Conservation (phyloP, 1,140 invertebrate genomes). For the Magallana gigas region DNA sequence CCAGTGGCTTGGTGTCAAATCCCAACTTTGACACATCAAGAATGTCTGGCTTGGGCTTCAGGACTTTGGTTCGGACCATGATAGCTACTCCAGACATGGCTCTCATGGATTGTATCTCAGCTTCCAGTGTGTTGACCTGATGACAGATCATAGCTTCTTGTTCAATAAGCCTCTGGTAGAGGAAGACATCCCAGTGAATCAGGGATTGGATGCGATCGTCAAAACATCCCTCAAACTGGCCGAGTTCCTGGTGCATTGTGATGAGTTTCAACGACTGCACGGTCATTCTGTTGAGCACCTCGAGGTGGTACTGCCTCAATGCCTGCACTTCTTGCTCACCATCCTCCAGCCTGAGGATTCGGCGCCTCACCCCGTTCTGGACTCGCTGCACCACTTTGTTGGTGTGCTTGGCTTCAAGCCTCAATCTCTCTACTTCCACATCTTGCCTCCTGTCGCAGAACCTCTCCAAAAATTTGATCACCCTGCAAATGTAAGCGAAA, state of each 20-base stretch:
- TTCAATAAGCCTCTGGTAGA: neutral
- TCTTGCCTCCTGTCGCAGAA: neutral
- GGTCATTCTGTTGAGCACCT: neutral
- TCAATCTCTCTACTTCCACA: neutral
- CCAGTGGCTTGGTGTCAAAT: no score
- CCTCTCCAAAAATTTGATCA: neutral
- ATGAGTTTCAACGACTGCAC: neutral
- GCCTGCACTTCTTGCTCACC: neutral
- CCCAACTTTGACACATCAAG: no score
- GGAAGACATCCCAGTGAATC: neutral
- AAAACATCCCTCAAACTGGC: neutral
- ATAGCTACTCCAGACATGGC: neutral
- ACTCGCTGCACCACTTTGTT: neutral
- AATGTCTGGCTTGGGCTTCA: neutral
- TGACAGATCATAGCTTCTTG: neutral
- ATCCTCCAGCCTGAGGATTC: neutral
- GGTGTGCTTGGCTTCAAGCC: neutral
- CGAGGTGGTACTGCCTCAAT: neutral
- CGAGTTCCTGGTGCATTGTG: neutral
- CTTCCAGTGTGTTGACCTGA: neutral
- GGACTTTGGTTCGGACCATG: neutral
- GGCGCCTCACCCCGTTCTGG: neutral
- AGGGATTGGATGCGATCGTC: neutral
- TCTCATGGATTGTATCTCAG: neutral
- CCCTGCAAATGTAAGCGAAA: neutral